These are phyloP conservation scores for Columba janthina DNA, from an alignment of 2,113 vertebrate species.

Conservation along the genomic window DNA sequence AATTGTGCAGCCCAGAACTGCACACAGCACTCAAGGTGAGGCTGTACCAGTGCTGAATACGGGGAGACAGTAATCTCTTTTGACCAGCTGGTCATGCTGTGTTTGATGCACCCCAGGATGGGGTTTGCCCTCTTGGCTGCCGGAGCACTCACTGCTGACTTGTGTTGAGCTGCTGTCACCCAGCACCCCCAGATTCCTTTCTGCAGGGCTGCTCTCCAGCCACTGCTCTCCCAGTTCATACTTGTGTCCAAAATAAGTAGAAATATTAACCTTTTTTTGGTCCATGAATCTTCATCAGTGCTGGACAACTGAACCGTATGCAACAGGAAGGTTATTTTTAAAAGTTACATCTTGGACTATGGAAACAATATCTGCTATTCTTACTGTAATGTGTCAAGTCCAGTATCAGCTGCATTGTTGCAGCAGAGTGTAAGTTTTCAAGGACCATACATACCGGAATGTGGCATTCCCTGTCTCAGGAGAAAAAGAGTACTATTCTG, in stretches of 20 bases:
- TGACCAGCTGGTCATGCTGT: too few relatives aligned
- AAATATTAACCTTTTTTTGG: not conserved
- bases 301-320: not conserved
- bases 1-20: too few relatives aligned
- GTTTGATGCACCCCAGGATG: not conserved
- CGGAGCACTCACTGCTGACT: not conserved
- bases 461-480: not conserved
- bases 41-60: not conserved
- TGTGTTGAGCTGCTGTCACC: not conserved
- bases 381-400: not conserved
- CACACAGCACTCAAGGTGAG: too few relatives aligned
- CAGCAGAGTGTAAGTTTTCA: not conserved
- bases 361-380: not conserved
- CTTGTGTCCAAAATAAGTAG: not conserved
- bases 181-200: not conserved
- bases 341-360: not conserved
- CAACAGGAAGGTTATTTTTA: not conserved
- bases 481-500: not conserved
- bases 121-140: not conserved
- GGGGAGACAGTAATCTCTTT: rapidly evolving
- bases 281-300: not conserved
- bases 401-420: not conserved
- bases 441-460: not conserved
- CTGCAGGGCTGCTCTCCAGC: not conserved
- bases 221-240: not conserved